Percentiles rank a stretch among this genome's conserved stretches.
Conservation (phyloP, 2,797 vertebrate species). For the Acipenser transmontanus region DNA sequence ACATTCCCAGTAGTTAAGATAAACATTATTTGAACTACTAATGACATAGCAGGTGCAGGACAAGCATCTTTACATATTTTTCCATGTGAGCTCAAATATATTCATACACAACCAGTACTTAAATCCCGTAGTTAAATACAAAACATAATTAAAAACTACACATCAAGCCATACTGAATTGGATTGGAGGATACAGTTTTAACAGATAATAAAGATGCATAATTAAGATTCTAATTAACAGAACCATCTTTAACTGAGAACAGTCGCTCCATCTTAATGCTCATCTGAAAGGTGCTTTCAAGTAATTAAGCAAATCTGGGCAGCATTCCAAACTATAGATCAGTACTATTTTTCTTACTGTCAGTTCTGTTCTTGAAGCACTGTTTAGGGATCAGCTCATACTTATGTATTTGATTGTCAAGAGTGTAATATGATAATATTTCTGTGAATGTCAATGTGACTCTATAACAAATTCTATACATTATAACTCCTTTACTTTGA, state of each 20-base stretch:
- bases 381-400: no score
- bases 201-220: constrained; percentile 3
- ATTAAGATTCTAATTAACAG: constrained; percentile 3
- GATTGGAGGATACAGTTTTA: not conserved
- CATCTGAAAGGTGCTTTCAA: not conserved
- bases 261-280: not conserved
- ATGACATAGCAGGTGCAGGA: no score
- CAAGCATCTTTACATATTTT: no score
- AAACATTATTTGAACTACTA: no score
- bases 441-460: no score
- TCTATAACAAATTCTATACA: no score
- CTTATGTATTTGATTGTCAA: no score
- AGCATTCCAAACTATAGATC: not conserved
- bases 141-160: not conserved
- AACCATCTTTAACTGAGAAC: not conserved
- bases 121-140: not conserved
- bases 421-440: no score
- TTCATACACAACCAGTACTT: no score
- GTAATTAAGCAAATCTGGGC: constrained; percentile 1
- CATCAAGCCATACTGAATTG: not conserved
- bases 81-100: no score
- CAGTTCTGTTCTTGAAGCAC: not conserved
- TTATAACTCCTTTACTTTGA: no score
- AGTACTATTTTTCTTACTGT: constrained; percentile 1
- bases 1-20: no score